Evolutionary conservation across 2,888 invertebrate genomes (phyloP).

Genomic region (Dynastes tityus): DNA sequence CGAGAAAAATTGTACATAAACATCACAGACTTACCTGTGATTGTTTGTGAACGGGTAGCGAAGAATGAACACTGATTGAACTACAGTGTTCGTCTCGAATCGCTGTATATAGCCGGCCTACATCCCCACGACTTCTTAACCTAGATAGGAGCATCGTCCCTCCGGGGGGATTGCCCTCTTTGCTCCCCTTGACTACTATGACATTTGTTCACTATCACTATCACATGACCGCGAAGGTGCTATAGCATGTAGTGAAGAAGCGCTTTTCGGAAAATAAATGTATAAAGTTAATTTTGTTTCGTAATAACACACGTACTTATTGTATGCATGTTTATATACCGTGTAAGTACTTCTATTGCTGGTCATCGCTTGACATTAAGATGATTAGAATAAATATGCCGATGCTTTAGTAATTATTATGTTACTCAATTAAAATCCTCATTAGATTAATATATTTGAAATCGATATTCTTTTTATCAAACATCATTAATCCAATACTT

Average conservation of each 20-base stretch:
- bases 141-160: slow-evolving; percentile 63
- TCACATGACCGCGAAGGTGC: slow-evolving; percentile 54
- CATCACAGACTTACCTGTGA: slow-evolving; percentile 60
- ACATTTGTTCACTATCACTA: slow-evolving; percentile 64
- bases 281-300: slow-evolving; percentile 54
- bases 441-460: background rate
- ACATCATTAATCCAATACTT: no score
- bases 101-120: slow-evolving; percentile 70
- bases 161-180: slow-evolving; percentile 50
- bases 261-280: slow-evolving; percentile 57
- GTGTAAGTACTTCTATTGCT: background rate
- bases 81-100: slow-evolving; percentile 53
- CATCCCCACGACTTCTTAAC: slow-evolving; percentile 69
- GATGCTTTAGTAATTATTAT: background rate
- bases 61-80: slow-evolving; percentile 62
- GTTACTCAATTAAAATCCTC: background rate
- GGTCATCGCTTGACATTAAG: background rate
- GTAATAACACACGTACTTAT: background rate
- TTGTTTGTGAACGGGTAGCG: slow-evolving; percentile 58
- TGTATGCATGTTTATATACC: background rate
- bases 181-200: slow-evolving; percentile 56
- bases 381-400: background rate
- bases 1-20: slow-evolving; percentile 23
- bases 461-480: background rate
- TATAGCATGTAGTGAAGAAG: slow-evolving; percentile 54